These are phyloP conservation scores for Micronisus gabar DNA, from an alignment of 2,113 vertebrate genomes.

Conservation along the genomic window DNA sequence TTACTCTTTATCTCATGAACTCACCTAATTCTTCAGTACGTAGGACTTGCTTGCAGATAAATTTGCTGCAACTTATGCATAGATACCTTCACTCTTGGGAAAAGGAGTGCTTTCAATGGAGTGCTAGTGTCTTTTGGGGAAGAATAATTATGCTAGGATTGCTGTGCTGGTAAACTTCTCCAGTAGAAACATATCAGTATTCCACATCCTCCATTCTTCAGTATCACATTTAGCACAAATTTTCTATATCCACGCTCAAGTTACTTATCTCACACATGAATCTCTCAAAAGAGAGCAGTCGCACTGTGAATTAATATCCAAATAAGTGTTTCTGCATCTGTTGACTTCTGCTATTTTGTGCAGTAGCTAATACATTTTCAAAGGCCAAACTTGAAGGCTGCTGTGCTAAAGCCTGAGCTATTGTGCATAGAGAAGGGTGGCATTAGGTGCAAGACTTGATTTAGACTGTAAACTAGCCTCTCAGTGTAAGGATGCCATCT, in stretches of 20 bases:
- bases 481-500: neutral
- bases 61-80: neutral
- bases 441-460: neutral
- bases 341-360: neutral
- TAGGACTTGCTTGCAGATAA: neutral
- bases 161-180: neutral
- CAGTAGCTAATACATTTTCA: neutral
- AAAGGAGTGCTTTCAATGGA: neutral
- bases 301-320: neutral
- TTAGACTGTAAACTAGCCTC: neutral
- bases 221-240: neutral
- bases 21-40: neutral
- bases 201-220: neutral
- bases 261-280: neutral
- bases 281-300: neutral
- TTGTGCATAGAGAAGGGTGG: neutral
- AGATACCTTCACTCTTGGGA: neutral
- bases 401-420: neutral
- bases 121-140: neutral
- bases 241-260: neutral
- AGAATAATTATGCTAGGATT: neutral
- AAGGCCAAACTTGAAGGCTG: neutral
- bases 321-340: neutral
- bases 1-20: neutral
- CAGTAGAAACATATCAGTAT: neutral